Conservation (phyloP, 2,888 invertebrate genomes). For the Liopterus haemorrhoidalis region DNA sequence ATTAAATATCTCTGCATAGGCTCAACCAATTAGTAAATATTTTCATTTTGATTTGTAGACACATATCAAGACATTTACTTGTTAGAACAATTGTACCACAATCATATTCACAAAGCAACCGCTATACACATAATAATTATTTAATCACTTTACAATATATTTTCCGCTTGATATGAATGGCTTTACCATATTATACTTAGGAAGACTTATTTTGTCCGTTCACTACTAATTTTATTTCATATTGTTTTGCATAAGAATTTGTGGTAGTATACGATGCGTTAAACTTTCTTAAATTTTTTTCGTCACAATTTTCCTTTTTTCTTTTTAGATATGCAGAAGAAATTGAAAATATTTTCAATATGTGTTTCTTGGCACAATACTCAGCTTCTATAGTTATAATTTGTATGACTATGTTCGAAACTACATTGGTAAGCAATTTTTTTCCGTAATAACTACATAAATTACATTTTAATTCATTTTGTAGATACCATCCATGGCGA, state of each 20-base stretch:
- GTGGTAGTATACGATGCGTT: not conserved
- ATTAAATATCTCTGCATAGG: too few species aligned
- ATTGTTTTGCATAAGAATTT: not conserved
- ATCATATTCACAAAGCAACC: too few species aligned
- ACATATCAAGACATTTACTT: too few species aligned
- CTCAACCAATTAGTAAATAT: too few species aligned
- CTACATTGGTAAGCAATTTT: slow-evolving; percentile 37
- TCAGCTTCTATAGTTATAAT: slow-evolving; percentile 39
- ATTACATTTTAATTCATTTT: slow-evolving; percentile 5
- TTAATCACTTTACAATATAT: too few species aligned
- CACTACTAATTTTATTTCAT: slow-evolving; percentile 20
- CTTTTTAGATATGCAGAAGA: slow-evolving; percentile 39
- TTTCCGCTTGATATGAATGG: too few species aligned
- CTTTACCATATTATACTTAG: too few species aligned
- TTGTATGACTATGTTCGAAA: slow-evolving; percentile 42
- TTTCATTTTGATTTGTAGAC: too few species aligned
- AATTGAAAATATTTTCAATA: slow-evolving; percentile 35
- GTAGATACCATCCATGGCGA: slow-evolving; percentile 32
- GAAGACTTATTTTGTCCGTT: not conserved
- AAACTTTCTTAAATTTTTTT: too few species aligned
- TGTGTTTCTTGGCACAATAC: slow-evolving; percentile 40
- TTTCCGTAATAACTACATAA: not conserved
- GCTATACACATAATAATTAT: too few species aligned
- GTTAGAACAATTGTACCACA: too few species aligned
- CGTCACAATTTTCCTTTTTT: slow-evolving; percentile 5